Conservation (phyloP, 2,888 invertebrate genomes). For the Yponomeuta plumbellus region DNA sequence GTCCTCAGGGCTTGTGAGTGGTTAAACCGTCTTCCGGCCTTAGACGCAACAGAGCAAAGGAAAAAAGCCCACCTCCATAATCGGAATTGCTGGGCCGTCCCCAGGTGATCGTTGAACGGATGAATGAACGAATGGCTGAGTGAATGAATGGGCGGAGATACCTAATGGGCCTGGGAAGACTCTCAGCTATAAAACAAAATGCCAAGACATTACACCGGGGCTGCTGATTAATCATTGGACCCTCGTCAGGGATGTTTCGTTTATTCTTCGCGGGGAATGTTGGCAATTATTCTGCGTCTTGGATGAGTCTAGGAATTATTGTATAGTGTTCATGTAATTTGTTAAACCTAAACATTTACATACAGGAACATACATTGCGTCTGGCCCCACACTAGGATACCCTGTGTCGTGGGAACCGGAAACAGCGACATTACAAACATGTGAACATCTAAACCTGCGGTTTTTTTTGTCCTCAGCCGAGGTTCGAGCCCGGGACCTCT, state of each 20-base stretch:
- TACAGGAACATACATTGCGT: too few species aligned
- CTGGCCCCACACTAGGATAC: too few species aligned
- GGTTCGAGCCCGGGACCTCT: too few species aligned
- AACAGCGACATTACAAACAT: too few species aligned
- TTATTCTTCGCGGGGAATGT: slow-evolving; percentile 26
- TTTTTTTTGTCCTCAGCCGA: too few species aligned
- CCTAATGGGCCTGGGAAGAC: slow-evolving; percentile 62
- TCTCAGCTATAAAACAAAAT: slow-evolving; percentile 61
- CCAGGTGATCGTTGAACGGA: slow-evolving; percentile 63
- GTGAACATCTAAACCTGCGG: too few species aligned
- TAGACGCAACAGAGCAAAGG: slow-evolving; percentile 28
- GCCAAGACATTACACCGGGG: slow-evolving; percentile 43
- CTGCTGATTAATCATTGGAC: slow-evolving; percentile 29
- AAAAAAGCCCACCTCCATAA: slow-evolving; percentile 48
- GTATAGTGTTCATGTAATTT: too few species aligned
- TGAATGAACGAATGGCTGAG: slow-evolving; percentile 47
- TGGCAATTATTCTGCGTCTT: slow-evolving; percentile 18
- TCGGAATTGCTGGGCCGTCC: slow-evolving; percentile 42
- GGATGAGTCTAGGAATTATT: not conserved
- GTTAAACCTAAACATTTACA: too few species aligned
- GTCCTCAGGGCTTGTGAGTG: too few species aligned
- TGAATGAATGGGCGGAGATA: slow-evolving; percentile 50
- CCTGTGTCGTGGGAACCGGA: too few species aligned
- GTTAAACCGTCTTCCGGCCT: too few species aligned
- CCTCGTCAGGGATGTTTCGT: slow-evolving; percentile 9